These are phyloP conservation scores for Tipula unca DNA, from an alignment of 2,888 invertebrate species.

Conservation along the genomic window DNA sequence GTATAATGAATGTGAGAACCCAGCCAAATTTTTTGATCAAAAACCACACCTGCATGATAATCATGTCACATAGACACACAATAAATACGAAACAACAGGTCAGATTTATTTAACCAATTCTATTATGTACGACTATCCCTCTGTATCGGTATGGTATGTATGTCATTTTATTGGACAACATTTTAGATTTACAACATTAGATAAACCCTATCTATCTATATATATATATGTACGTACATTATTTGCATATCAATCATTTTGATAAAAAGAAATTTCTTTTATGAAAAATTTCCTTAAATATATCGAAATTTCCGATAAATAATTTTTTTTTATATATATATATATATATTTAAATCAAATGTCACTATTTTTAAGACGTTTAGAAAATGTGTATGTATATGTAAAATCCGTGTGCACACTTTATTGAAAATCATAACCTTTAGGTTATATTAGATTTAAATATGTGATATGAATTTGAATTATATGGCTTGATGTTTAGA, in stretches of 20 bases:
- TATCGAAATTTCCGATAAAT: not conserved
- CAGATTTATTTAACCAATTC: not conserved
- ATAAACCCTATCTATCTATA: not conserved
- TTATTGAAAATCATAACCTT: not conserved
- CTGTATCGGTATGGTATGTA: not conserved
- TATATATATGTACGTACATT: too few species aligned
- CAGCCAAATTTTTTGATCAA: not conserved
- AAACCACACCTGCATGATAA: not conserved
- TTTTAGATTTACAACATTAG: not conserved
- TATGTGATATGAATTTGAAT: slow-evolving; percentile 8
- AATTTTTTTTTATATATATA: not conserved
- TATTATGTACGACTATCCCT: not conserved
- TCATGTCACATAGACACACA: not conserved
- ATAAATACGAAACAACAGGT: not conserved
- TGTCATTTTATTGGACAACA: not conserved
- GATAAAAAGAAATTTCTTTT: not conserved
- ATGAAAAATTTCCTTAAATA: not conserved
- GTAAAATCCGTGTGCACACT: not conserved
- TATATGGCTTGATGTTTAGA: not conserved
- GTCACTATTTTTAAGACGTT: not conserved
- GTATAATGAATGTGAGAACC: not conserved
- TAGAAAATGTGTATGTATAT: not conserved
- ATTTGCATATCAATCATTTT: not conserved
- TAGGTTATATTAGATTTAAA: not conserved
- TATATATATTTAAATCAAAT: not conserved